Evolutionary conservation across 2,888 invertebrate species (phyloP), one percentile per base, ranked within the genome.

Genomic region (Microctonus brassicae): DNA sequence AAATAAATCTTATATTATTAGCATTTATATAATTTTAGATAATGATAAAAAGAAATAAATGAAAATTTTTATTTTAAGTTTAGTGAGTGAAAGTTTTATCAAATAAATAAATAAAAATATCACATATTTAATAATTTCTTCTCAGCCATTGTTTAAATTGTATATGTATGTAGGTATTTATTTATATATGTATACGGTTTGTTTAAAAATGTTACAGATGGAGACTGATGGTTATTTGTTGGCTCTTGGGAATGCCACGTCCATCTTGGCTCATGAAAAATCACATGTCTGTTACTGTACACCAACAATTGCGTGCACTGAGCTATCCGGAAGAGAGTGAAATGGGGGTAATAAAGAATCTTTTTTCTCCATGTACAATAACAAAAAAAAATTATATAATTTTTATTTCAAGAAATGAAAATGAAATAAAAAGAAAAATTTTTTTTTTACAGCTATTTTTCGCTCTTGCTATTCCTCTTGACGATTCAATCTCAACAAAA

Each of bases 401-500:
- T n/a, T n/a, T 24, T 13, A 10, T 34, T 17, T 55, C 1, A 55
- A 24, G 29, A 29, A 52, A 26, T 22, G 39, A 9, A 42, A 22
- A 24, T 9, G 42, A 6, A 39, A 10, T 22, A 17, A n/a, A 62
- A 13, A 22, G 26, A 42, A 33, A 61, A 47, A 34, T 34, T 34
- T 11, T 55, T 24, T 60, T 64, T 57, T 88, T 88, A 22, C 86
- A 94, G 93, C 87, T 92, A 13, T 91, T 93, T 81, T 84, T 93
- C 17, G 93, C 93, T 0, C 90, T 94, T 74, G 93, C 93, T 0
- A 89, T 94, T 55, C 93, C 94, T 0, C 83, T 94, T 29, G 93
- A 93, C 80, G 88, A 93, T 22, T 91, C 91, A 0, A 66, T 77
- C 17, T 81, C 82, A 4, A 91, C 92, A 74, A 91, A 92, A 78